phyloP scores from a whole-genome alignment of 2,888 invertebrate species.

The Rhagonycha fulva region DNA sequence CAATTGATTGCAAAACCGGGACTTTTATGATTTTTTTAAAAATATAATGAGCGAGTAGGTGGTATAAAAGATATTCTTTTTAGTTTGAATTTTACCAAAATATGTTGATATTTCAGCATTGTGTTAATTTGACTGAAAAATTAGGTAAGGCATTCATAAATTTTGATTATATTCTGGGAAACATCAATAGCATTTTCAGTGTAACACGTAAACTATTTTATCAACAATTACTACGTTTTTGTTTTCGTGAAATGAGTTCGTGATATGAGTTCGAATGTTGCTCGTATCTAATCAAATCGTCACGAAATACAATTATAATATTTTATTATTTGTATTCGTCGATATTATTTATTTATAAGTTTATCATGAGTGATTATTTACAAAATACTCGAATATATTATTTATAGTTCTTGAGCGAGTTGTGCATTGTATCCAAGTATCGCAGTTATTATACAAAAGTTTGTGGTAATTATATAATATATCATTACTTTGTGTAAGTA shows the following conservation, averaged over 20 bases:
- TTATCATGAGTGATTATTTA: background rate
- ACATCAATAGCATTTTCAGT: slow-evolving; percentile 13
- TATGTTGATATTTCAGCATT: background rate
- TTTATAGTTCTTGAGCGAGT: background rate
- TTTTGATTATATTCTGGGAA: slow-evolving; percentile 5
- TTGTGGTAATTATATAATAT: slow-evolving; percentile 41
- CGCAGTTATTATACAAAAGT: background rate
- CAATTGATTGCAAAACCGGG: background rate
- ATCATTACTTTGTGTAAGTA: slow-evolving; percentile 51
- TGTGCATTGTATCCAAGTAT: background rate
- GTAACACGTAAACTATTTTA: slow-evolving; percentile 21
- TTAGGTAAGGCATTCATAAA: background rate
- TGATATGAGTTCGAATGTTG: slow-evolving; percentile 19
- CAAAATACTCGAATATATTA: background rate
- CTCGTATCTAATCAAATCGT: slow-evolving; percentile 25
- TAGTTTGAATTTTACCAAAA: no score
- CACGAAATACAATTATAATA: slow-evolving; percentile 29
- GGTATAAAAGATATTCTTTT: no score
- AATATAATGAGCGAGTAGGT: background rate
- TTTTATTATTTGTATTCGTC: background rate
- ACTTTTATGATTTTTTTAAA: background rate
- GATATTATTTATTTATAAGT: background rate
- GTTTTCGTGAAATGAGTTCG: slow-evolving; percentile 25
- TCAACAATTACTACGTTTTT: slow-evolving; percentile 22
- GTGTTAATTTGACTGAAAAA: background rate